phyloP scores from a whole-genome alignment of 2,888 invertebrate genomes.

The Drosophila birchii region DNA sequence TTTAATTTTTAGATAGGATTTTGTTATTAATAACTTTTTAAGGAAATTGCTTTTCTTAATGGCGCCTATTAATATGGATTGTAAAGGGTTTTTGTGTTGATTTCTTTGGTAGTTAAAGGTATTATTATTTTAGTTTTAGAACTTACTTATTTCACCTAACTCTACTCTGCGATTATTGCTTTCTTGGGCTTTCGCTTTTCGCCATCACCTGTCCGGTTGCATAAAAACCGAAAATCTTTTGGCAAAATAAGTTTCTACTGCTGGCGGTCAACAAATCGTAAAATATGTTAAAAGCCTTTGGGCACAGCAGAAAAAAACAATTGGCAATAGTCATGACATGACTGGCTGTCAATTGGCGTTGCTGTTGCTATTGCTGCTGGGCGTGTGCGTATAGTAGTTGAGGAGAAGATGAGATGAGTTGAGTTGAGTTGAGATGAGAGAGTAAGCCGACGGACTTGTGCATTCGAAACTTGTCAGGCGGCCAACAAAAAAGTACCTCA shows the following conservation, averaged over 20 bases:
- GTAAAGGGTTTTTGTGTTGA: not conserved
- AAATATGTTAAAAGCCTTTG: slow-evolving; percentile 75
- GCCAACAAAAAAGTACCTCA: slow-evolving; percentile 44
- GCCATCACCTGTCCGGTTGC: slow-evolving; percentile 64
- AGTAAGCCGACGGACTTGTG: slow-evolving; percentile 48
- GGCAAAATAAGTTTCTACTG: slow-evolving; percentile 59
- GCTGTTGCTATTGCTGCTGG: slow-evolving; percentile 58
- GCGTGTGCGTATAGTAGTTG: slow-evolving; percentile 71
- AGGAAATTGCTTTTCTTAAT: not conserved
- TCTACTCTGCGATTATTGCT: not conserved
- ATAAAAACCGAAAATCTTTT: slow-evolving; percentile 59
- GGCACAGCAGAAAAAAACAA: slow-evolving; percentile 57
- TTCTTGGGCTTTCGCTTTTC: slow-evolving; percentile 37
- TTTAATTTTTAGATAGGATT: not conserved
- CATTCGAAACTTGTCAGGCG: slow-evolving; percentile 63
- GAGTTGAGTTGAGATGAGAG: slow-evolving; percentile 13
- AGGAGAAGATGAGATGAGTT: slow-evolving; percentile 37
- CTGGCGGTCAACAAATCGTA: slow-evolving; percentile 54
- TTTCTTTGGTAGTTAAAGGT: not conserved
- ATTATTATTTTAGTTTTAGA: too few species aligned
- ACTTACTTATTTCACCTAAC: not conserved
- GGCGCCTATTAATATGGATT: not conserved
- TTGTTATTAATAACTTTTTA: too few species aligned
- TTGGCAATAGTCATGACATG: slow-evolving; percentile 58
- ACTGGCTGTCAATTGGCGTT: slow-evolving; percentile 58